Percentiles rank a stretch among this genome's conserved stretches.
These are phyloP conservation scores for Arrhamphus sclerolepis DNA, from an alignment of 2,797 vertebrate species.

Conservation along the genomic window DNA sequence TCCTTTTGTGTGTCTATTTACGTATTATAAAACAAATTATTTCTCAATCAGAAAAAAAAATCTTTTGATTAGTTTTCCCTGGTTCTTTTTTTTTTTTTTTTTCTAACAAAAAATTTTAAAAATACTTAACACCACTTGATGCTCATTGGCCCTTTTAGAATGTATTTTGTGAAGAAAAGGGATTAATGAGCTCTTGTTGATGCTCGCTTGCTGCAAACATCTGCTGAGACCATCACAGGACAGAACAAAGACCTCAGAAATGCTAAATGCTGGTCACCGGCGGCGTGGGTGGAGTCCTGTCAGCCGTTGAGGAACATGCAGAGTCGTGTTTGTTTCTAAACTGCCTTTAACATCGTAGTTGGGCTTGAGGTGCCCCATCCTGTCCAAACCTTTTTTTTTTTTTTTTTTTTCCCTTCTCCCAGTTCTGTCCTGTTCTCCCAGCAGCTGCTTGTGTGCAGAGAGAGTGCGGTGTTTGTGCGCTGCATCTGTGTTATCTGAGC, in stretches of 20 bases:
- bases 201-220: slow-evolving; percentile 33
- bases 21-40: slow-evolving; percentile 71
- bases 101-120: slow-evolving; percentile 63
- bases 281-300: not conserved
- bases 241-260: not conserved
- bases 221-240: slow-evolving; percentile 33
- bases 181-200: slow-evolving; percentile 57
- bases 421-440: no score
- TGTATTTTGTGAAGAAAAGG: slow-evolving; percentile 82
- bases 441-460: slow-evolving; percentile 15
- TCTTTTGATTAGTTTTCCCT: slow-evolving; percentile 71
- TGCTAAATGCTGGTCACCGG: not conserved
- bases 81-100: slow-evolving; percentile 41
- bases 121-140: slow-evolving; percentile 64
- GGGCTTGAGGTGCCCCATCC: not conserved
- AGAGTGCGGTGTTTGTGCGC: slow-evolving; percentile 61
- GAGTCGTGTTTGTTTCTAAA: slow-evolving; percentile 4
- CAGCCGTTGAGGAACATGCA: slow-evolving; percentile 1
- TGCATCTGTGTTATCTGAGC: slow-evolving; percentile 66
- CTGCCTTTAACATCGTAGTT: not conserved
- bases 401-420: slow-evolving; percentile 25
- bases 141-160: slow-evolving; percentile 76
- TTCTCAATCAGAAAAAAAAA: slow-evolving; percentile 68
- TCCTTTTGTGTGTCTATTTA: slow-evolving; percentile 65
- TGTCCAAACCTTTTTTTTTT: not conserved